Evolutionary conservation across 2,113 vertebrate genomes (phyloP).

Genomic region (Ptychochromis oligacanthus): DNA sequence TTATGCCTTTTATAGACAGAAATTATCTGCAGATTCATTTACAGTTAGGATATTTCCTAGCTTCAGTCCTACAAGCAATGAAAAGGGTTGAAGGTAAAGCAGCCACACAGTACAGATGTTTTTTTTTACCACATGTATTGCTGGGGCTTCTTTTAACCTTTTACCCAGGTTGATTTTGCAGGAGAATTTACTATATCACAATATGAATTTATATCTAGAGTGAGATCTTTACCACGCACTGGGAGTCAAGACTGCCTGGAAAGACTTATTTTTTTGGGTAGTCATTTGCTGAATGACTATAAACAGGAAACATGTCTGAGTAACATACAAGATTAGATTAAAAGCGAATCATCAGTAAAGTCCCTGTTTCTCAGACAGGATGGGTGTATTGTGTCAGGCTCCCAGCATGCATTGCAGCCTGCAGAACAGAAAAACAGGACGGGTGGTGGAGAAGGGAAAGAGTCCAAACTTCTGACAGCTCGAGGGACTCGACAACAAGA

Average conservation of each 20-base stretch:
- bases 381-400: slow-evolving; percentile 9
- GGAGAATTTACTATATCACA: not conserved
- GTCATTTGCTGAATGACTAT: not conserved
- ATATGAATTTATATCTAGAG: not conserved
- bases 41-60: not conserved
- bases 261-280: not conserved
- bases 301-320: not conserved
- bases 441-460: slow-evolving; percentile 45
- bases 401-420: slow-evolving; percentile 63
- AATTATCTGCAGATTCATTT: not conserved
- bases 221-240: not conserved
- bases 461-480: slow-evolving; percentile 27
- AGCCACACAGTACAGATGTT: no score
- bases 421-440: slow-evolving; percentile 54
- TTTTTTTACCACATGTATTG: no score
- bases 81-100: not conserved
- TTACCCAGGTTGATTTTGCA: not conserved
- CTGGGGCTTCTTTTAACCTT: not conserved
- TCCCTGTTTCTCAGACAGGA: slow-evolving; percentile 20
- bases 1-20: not conserved
- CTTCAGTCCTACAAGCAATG: not conserved
- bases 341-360: not conserved
- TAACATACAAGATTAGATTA: not conserved
- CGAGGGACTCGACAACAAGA: slow-evolving; percentile 49
- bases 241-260: not conserved